Conservation (phyloP, 2,113 vertebrate genomes). For the Sinocyclocheilus anophthalmus region DNA sequence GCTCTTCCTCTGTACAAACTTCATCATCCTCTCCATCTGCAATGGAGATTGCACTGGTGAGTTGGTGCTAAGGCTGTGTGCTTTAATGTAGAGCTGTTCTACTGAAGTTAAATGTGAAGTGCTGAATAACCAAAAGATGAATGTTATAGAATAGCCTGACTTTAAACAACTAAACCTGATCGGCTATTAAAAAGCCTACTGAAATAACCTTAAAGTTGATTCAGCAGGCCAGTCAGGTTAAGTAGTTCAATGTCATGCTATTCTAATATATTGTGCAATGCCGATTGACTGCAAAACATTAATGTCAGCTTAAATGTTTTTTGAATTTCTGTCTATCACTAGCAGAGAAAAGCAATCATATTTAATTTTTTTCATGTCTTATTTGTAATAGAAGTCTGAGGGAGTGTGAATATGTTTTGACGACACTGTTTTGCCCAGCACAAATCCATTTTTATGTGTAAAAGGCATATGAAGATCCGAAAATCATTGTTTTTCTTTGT, state of each 20-base stretch:
- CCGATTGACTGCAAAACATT: background rate
- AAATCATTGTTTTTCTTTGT: background rate
- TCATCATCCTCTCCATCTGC: constrained; percentile 27
- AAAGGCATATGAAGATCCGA: background rate
- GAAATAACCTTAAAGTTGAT: too few species aligned
- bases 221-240: too few species aligned
- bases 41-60: constrained; percentile 54
- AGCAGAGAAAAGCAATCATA: background rate
- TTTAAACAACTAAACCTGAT: background rate
- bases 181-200: too few species aligned
- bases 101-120: background rate
- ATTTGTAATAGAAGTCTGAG: background rate
- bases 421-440: background rate
- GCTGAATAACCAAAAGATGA: background rate
- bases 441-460: background rate
- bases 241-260: background rate
- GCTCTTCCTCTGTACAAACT: constrained; percentile 40
- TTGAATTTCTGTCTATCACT: background rate
- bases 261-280: background rate
- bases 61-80: background rate
- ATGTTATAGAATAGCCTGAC: background rate
- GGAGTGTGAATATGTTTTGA: background rate
- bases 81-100: background rate
- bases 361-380: background rate
- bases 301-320: background rate